A percentile compares a stretch with the other conserved stretches of the same genome.
Evolutionary conservation across 2,888 invertebrate species (phyloP).

Genomic region (Plebejus melissa): DNA sequence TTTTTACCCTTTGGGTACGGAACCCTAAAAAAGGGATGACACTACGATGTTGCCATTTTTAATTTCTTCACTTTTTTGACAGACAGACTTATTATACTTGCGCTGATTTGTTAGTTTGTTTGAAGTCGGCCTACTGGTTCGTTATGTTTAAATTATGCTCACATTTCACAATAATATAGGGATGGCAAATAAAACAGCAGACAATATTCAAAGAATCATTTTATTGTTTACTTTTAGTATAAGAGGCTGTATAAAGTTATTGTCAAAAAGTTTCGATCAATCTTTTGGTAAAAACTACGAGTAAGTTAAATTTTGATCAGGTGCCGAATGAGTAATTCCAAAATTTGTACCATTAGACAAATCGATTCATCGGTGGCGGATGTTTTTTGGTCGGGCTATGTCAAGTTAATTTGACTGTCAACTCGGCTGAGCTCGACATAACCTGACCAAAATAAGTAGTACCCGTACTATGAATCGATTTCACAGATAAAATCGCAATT

Average conservation of each 20-base stretch:
- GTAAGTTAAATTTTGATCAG: slow-evolving; percentile 37
- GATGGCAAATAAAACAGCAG: slow-evolving; percentile 51
- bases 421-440: background rate
- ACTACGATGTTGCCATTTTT: too few relatives aligned
- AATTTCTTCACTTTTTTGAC: too few relatives aligned
- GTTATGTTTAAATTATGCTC: background rate
- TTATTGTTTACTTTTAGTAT: slow-evolving; percentile 69
- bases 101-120: too few relatives aligned
- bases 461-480: background rate
- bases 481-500: slow-evolving; percentile 40
- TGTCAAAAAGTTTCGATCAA: slow-evolving; percentile 71
- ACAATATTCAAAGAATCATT: slow-evolving; percentile 60
- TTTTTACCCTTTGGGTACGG: too few relatives aligned
- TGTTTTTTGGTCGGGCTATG: background rate
- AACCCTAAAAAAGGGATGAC: too few relatives aligned
- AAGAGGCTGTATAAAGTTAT: slow-evolving; percentile 75
- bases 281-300: slow-evolving; percentile 56
- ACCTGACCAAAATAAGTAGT: background rate
- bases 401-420: too few relatives aligned
- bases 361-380: background rate
- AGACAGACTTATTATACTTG: too few relatives aligned
- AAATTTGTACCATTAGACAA: slow-evolving; percentile 34
- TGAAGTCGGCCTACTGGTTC: too few relatives aligned
- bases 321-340: slow-evolving; percentile 31
- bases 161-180: background rate